These are phyloP conservation scores for Sciurus niger DNA, from an alignment of 2,113 vertebrate genomes.

Conservation along the genomic window DNA sequence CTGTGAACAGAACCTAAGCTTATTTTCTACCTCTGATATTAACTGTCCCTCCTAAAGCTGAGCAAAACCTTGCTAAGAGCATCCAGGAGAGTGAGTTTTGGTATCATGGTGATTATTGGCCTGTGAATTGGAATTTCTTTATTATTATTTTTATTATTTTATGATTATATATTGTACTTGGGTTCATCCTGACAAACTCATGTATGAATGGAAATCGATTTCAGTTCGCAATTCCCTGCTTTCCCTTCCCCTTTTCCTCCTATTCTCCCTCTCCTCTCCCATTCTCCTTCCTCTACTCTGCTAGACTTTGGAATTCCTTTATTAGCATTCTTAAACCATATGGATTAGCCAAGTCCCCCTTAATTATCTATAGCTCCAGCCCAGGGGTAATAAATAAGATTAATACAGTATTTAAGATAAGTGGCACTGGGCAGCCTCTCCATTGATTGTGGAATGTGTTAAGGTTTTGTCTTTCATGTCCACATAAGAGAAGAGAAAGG, in stretches of 20 bases:
- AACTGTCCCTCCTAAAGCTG: neutral
- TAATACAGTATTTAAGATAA: conserved; percentile 69
- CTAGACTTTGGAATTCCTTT: conserved; percentile 38
- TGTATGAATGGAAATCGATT: too few relatives aligned
- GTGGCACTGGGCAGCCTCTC: conserved; percentile 62
- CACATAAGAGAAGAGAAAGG: conserved; percentile 61
- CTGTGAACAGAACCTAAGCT: neutral
- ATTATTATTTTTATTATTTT: neutral
- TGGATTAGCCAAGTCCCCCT: neutral
- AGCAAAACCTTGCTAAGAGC: neutral
- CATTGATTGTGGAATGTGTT: conserved; percentile 42
- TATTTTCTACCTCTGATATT: neutral
- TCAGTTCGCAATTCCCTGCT: too few relatives aligned
- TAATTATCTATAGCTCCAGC: conserved; percentile 61
- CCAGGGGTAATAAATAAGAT: conserved; percentile 69
- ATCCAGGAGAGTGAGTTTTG: neutral
- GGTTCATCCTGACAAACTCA: too few relatives aligned
- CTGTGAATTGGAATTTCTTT: conserved; percentile 47
- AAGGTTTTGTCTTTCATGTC: conserved; percentile 61
- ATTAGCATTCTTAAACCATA: conserved; percentile 60
- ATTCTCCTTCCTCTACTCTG: too few relatives aligned
- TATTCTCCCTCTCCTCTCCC: too few relatives aligned
- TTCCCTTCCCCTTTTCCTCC: too few relatives aligned
- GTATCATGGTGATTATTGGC: conserved; percentile 48
- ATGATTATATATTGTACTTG: too few relatives aligned